Conservation (phyloP, 2,888 invertebrate species). For the Philonicus albiceps region DNA sequence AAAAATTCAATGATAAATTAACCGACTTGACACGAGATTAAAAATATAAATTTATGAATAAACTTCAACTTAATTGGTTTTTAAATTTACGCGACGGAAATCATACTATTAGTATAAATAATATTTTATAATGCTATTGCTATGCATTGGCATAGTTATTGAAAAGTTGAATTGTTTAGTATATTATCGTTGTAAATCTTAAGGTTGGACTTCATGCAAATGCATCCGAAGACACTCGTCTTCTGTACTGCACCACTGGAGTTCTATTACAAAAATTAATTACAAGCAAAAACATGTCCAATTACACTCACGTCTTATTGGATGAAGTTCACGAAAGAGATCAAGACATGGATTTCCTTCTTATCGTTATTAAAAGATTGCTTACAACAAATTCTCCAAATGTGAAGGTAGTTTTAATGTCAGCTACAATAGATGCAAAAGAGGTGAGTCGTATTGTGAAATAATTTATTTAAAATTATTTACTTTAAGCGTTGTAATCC, state of each 20-base stretch:
- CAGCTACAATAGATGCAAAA: constrained; percentile 85
- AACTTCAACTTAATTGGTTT: too few species aligned
- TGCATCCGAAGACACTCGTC: constrained; percentile 68
- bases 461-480: background rate
- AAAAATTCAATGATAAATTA: too few species aligned
- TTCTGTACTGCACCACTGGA: constrained; percentile 90
- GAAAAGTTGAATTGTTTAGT: too few species aligned
- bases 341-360: constrained; percentile 88
- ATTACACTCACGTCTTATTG: constrained; percentile 87
- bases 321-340: constrained; percentile 96
- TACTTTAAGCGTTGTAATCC: background rate
- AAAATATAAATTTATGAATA: too few species aligned
- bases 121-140: too few species aligned
- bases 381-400: constrained; percentile 70
- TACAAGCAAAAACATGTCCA: constrained; percentile 72
- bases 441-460: constrained; percentile 53
- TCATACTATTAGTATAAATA: too few species aligned
- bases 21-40: too few species aligned
- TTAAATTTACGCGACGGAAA: too few species aligned
- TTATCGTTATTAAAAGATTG: constrained; percentile 82
- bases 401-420: constrained; percentile 87
- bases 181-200: background rate
- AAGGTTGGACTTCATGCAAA: constrained; percentile 56
- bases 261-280: constrained; percentile 83
- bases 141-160: too few species aligned